A percentile compares a stretch with the other conserved stretches of the same genome.
phyloP scores from a whole-genome alignment of 2,113 vertebrate species.

The Sander vitreus region DNA sequence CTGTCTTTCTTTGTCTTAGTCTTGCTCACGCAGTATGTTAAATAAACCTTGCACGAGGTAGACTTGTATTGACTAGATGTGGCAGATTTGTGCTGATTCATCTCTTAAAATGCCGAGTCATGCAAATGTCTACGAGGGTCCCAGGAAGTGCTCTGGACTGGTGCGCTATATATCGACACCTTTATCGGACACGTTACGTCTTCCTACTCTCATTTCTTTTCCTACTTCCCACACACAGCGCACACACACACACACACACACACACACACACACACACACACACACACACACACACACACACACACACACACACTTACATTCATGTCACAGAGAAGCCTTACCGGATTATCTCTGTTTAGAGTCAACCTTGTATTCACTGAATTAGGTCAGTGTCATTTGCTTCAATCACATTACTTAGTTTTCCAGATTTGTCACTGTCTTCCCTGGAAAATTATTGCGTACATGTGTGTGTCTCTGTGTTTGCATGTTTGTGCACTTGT shows the following conservation, averaged over 20 bases:
- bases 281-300: background rate
- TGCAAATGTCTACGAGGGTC: slow-evolving; percentile 22
- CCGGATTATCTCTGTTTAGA: slow-evolving; percentile 31
- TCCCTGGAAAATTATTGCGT: background rate
- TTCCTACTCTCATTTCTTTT: slow-evolving; percentile 10
- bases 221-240: too few relatives aligned
- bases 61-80: slow-evolving; percentile 29
- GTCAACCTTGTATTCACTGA: slow-evolving; percentile 20
- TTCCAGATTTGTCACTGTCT: slow-evolving; percentile 9
- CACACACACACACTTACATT: slow-evolving; percentile 19
- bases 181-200: slow-evolving; percentile 1
- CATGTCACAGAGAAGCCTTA: slow-evolving; percentile 22
- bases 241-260: background rate
- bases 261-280: background rate
- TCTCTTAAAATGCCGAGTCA: slow-evolving; percentile 54
- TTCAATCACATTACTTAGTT: slow-evolving; percentile 31
- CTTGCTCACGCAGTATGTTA: background rate
- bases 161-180: slow-evolving; percentile 23
- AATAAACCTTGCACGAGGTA: background rate
- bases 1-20: background rate
- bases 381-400: slow-evolving; percentile 29
- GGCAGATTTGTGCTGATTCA: slow-evolving; percentile 51
- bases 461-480: slow-evolving; percentile 1
- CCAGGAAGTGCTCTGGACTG: slow-evolving; percentile 2
- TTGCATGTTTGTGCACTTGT: slow-evolving; percentile 55